A percentile compares a stretch with the other conserved stretches of the same genome.
Conservation (phyloP, 1,140 invertebrate genomes). For the Brachionus angularis region DNA sequence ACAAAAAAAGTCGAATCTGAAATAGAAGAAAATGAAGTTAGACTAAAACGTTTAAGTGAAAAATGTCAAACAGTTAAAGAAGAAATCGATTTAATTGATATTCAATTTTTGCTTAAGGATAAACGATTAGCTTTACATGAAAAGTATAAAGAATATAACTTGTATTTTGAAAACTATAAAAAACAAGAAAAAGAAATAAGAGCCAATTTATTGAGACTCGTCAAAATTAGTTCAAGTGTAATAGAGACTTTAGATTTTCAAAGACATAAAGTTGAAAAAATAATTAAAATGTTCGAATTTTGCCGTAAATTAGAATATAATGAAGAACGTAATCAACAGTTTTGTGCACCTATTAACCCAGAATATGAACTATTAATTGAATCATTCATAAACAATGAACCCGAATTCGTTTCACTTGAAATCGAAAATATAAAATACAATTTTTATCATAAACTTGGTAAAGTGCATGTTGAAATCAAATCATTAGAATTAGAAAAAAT, state of each 20-base stretch:
- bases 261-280: no score
- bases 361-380: no score
- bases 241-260: no score
- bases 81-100: neutral
- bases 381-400: no score
- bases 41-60: neutral
- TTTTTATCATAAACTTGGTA: neutral
- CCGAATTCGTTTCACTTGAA: no score
- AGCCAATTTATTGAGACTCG: neutral
- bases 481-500: neutral
- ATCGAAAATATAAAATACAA: neutral
- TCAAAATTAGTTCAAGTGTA: neutral
- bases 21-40: neutral
- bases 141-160: neutral
- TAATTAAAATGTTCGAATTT: no score
- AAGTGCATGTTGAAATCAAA: neutral
- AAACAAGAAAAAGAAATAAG: neutral
- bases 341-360: no score
- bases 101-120: constrained; percentile 12
- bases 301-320: no score
- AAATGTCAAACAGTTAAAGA: neutral
- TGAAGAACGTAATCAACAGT: no score
- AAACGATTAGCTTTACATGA: constrained; percentile 8
- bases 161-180: neutral
- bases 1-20: constrained; percentile 4